A percentile compares a stretch with the other conserved stretches of the same genome.
phyloP scores from a whole-genome alignment of 2,888 invertebrate species.

The Anagyrus pseudococci region DNA sequence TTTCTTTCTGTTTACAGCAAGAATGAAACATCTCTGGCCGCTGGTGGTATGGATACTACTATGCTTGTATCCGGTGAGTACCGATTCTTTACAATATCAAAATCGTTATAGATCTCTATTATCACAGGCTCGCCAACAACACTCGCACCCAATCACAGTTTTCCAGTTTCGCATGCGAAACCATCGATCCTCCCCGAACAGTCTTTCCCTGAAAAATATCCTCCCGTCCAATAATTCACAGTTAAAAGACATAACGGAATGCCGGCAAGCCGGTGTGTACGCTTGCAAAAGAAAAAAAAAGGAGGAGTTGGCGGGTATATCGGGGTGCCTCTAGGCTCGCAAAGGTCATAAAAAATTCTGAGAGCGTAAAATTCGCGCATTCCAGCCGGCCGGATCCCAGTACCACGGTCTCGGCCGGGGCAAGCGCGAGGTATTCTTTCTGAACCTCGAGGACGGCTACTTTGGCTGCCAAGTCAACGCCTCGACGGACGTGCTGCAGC shows the following conservation, averaged over 20 bases:
- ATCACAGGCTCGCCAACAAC: too few species aligned
- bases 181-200: background rate
- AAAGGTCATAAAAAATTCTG: background rate
- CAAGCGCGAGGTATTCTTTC: conserved; percentile 93
- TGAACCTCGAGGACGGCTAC: conserved; percentile 96
- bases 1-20: conserved; percentile 78
- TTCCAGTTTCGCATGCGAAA: background rate
- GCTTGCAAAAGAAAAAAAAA: background rate
- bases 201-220: too few species aligned
- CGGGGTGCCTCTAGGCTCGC: too few species aligned
- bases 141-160: too few species aligned
- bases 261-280: too few species aligned
- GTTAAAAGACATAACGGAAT: too few species aligned
- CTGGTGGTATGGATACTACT: conserved; percentile 87
- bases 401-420: conserved; percentile 79
- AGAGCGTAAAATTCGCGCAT: conserved; percentile 1
- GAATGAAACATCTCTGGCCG: conserved; percentile 92
- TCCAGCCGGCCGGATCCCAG: conserved; percentile 72
- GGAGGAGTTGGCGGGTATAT: too few species aligned
- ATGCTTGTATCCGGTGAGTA: conserved; percentile 82
- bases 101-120: conserved; percentile 17
- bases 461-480: conserved; percentile 98
- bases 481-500: conserved; percentile 92
- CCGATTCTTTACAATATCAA: conserved; percentile 22
- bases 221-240: too few species aligned